Evolutionary conservation across 2,113 vertebrate species (phyloP).

Genomic region (Bathybates hornii): DNA sequence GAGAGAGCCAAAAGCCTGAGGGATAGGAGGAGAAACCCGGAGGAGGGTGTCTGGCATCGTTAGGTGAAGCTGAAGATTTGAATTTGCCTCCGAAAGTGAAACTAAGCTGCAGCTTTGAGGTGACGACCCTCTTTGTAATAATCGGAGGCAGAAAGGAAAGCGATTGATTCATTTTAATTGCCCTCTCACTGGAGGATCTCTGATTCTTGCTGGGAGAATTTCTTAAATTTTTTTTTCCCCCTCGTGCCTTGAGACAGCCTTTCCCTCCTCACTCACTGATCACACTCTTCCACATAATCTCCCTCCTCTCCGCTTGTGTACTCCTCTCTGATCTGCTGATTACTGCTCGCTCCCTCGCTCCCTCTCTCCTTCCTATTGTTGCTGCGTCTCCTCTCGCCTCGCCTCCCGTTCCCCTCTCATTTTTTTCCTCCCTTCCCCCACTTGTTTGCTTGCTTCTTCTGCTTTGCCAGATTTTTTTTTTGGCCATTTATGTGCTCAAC

Average conservation of each 20-base stretch:
- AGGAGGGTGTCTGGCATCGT: neutral
- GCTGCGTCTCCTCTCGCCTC: neutral
- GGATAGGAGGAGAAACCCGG: neutral
- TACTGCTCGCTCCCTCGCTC: neutral
- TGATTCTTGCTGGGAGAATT: neutral
- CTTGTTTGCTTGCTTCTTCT: neutral
- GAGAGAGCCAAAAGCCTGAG: neutral
- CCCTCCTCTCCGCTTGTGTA: neutral
- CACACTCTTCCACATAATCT: neutral
- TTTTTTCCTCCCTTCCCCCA: slow-evolving; percentile 19
- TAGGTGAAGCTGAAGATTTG: neutral
- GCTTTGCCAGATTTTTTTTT: neutral
- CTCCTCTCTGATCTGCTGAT: slow-evolving; percentile 24
- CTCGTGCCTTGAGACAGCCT: neutral
- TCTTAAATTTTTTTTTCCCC: accelerated
- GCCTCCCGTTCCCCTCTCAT: neutral
- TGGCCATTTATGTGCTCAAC: neutral
- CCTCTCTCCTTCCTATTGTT: neutral
- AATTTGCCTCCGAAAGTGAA: slow-evolving; percentile 5
- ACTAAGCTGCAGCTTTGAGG: neutral
- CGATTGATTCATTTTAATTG: slow-evolving; percentile 30
- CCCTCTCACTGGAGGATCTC: neutral
- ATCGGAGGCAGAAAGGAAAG: slow-evolving; percentile 28
- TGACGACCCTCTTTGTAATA: slow-evolving; percentile 40
- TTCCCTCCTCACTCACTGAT: neutral